phyloP scores from a whole-genome alignment of 2,888 invertebrate genomes.

The Apamea anceps region DNA sequence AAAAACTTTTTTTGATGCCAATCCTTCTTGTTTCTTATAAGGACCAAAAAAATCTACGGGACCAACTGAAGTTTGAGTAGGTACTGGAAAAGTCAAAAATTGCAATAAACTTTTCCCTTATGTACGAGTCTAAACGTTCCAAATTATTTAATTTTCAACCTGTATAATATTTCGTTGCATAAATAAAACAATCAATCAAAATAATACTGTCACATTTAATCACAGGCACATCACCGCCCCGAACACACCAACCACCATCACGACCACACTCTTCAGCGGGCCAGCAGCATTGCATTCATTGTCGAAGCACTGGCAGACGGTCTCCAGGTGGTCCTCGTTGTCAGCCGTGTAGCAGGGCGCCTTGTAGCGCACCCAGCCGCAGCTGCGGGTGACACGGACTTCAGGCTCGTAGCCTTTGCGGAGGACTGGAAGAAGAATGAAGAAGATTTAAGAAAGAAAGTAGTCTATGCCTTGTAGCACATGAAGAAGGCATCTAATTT shows the following conservation, averaged over 20 bases:
- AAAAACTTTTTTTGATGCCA: no score
- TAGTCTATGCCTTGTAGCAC: background rate
- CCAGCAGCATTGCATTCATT: constrained; percentile 90
- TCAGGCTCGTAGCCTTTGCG: constrained; percentile 83
- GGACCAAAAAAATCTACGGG: no score
- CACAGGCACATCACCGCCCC: constrained; percentile 39
- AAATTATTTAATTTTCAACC: no score
- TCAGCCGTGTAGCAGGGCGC: constrained; percentile 90
- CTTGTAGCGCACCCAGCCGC: constrained; percentile 90
- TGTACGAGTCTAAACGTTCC: no score
- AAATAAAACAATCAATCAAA: constrained; percentile 34
- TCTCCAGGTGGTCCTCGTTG: constrained; percentile 92
- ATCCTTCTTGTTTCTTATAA: no score
- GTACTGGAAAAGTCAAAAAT: no score
- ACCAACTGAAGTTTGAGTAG: no score
- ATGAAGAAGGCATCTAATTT: no score
- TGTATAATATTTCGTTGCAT: background rate
- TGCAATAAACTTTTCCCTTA: no score
- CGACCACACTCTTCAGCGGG: background rate
- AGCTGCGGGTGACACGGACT: constrained; percentile 90
- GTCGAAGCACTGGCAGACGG: constrained; percentile 91
- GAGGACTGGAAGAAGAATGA: constrained; percentile 74
- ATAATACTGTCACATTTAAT: constrained; percentile 59
- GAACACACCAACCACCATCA: constrained; percentile 4
- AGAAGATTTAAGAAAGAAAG: background rate